Conservation (phyloP, 2,113 vertebrate species). For the Bos javanicus region DNA sequence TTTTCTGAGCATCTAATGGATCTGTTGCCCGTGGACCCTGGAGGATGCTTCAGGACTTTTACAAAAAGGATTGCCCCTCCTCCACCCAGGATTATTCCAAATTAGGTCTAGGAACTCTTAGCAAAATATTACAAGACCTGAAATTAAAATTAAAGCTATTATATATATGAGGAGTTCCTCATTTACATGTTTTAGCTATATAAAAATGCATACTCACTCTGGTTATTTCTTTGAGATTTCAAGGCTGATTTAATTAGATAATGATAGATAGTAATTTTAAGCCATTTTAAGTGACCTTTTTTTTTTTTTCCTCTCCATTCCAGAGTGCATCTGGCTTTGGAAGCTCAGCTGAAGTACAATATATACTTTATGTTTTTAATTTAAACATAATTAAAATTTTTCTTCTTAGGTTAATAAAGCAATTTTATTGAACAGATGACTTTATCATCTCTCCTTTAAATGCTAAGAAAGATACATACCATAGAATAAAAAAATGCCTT, state of each 20-base stretch:
- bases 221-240: slow-evolving; percentile 9
- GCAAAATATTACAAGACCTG: neutral
- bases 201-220: neutral
- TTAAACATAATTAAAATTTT: neutral
- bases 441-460: neutral
- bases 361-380: slow-evolving; percentile 1
- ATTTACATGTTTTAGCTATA: neutral
- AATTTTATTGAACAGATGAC: neutral
- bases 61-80: neutral
- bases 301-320: neutral
- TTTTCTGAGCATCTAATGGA: neutral
- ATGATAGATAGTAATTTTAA: neutral
- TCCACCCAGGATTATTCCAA: neutral
- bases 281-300: neutral
- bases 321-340: neutral
- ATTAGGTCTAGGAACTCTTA: neutral
- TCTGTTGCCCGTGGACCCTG: neutral
- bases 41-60: neutral
- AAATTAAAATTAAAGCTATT: neutral
- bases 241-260: neutral
- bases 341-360: neutral
- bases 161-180: neutral
- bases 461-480: neutral
- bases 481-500: neutral
- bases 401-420: neutral